Base-by-base conservation (phyloP, 2,797 vertebrate species). In the Schizothorax lantsangensis region DNA sequence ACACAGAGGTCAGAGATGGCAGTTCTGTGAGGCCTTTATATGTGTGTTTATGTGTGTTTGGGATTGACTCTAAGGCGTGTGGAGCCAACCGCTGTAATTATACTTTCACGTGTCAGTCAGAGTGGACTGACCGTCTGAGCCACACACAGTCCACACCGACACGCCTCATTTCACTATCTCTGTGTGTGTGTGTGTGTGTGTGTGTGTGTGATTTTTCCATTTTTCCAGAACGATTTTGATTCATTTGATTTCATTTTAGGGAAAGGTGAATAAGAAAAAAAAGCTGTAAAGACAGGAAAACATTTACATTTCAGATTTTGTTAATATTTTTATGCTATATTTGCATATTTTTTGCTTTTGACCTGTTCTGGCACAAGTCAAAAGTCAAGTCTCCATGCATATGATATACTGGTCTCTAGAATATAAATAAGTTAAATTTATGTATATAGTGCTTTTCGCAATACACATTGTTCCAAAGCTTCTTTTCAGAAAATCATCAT, bases 101-200 rank as follows among this genome's bases (percentile, higher is more conserved):
- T 81, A 77, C 69, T 21, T 62, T 90, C 91, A 92, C 91, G 87
- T 92, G 91, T 90, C 57, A 1, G 40, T 69, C 77, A 38, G 88
- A 85, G 80, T 75, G 90, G 45, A 23, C 84, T 4, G 21, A 71
- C 17, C 2, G 3, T 21, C 26, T 36, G 47, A 54, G 30, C 47
- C 17, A 8, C 40, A 43, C n/a, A 17, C 57, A 68, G 11, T 49
- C 6, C 43, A 81, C 79, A 68, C 7, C 5, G 1, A 26, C 64
- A 68, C 33, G 10, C 12, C 57, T 75, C 82, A 47, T 43, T 36
- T 36, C 40, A 47, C 43, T 57, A 21, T 43, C 40, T 40, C 30
- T 19, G 12, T 62, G 33, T 19, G 12, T 30, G 21, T 36, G 23
- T 43, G 36, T 23, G 3, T 36, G 19, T 69, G 23, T 43, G 33